A percentile compares a stretch with the other conserved stretches of the same genome.
Evolutionary conservation across 2,113 vertebrate species (phyloP).

Genomic region (Panthera tigris): DNA sequence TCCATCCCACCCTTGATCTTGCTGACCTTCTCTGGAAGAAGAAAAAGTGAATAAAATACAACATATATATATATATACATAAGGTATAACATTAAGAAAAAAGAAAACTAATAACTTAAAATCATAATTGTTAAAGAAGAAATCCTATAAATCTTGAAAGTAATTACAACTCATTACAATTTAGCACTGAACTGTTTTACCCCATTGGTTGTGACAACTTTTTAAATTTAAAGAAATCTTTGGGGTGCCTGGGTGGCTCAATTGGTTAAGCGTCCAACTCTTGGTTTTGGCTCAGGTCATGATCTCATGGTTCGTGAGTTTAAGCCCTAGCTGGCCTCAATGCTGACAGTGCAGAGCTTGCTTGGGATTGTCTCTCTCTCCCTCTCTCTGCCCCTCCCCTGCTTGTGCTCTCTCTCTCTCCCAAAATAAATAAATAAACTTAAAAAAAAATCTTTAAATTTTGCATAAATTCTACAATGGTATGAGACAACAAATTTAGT

Average conservation of each 20-base stretch:
- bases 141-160: background rate
- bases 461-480: constrained; percentile 19
- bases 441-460: background rate
- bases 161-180: constrained; percentile 28
- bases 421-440: no score
- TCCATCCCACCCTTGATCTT: background rate
- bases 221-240: constrained; percentile 14
- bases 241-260: no score
- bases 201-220: background rate
- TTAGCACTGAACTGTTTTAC: background rate
- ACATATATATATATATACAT: background rate
- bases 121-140: background rate
- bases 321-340: no score
- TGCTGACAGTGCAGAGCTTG: no score
- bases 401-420: no score
- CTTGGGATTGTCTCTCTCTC: no score
- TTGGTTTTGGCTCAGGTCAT: no score
- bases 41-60: background rate
- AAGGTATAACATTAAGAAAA: background rate
- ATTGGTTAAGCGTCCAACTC: no score
- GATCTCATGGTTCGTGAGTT: no score
- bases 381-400: no score
- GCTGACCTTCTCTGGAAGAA: background rate
- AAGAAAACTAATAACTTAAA: background rate
- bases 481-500: background rate